Percentiles rank a stretch among this genome's conserved stretches.
Conservation (phyloP, 2,888 invertebrate genomes). For the Pseudococcus jackbeardsleyi region DNA sequence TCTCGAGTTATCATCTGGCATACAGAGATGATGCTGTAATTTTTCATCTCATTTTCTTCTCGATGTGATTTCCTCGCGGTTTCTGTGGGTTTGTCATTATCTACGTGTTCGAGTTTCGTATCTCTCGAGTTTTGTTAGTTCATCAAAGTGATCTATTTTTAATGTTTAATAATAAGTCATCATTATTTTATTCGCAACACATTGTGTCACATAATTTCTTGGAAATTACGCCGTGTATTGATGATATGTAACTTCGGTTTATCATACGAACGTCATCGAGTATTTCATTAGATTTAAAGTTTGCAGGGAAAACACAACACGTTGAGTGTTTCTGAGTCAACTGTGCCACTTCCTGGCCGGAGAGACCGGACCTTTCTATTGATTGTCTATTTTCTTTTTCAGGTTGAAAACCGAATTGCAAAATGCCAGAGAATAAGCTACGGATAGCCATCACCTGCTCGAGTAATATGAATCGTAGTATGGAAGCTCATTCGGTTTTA, state of each 20-base stretch:
- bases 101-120: not conserved
- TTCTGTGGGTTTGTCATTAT: not conserved
- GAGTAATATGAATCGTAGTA: slow-evolving; percentile 99
- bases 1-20: not conserved
- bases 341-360: not conserved
- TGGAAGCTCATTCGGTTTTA: slow-evolving; percentile 98
- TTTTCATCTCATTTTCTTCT: not conserved
- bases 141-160: not conserved
- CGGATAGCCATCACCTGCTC: slow-evolving; percentile 97
- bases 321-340: not conserved
- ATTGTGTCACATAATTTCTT: not conserved
- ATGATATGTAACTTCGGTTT: too few relatives aligned
- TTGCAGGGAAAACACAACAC: not conserved
- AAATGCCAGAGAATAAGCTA: slow-evolving; percentile 70
- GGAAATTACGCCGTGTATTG: not conserved
- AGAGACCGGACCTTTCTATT: not conserved
- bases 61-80: not conserved
- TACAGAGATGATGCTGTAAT: slow-evolving; percentile 4
- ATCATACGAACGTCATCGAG: too few relatives aligned
- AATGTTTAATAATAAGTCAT: not conserved
- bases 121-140: not conserved
- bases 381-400: not conserved
- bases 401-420: not conserved
- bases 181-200: not conserved
- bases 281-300: too few relatives aligned